Evolutionary conservation across 2,113 vertebrate genomes (phyloP), one percentile per base, ranked within the genome.

Genomic region (Gambusia affinis): DNA sequence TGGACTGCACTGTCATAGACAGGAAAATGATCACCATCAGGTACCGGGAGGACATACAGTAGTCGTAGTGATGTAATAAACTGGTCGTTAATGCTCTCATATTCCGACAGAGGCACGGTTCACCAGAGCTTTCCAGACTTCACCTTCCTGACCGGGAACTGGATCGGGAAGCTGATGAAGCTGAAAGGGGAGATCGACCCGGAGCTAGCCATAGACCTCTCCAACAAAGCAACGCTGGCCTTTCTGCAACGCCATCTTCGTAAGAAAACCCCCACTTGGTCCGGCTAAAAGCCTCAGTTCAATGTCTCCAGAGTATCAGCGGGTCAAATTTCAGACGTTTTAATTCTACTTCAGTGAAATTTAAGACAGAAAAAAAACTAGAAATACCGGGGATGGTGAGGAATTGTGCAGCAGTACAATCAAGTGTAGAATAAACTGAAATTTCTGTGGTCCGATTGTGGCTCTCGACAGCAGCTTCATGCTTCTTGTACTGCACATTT

Each of bases 91-190:
- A 57, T 17, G 5, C 3, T 8, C 24, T 57, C 17, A 1, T 10
- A 3, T 19, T 81, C 88, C 8, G 90, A 0, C 83, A 99, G 98
- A 86, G 97, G 97, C 0, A 91, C 97, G 0, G 96, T 99, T 22
- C 98, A 99, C 87, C 97, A 98, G 91, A 99, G 97, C 81, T 98
- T 99, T 90, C 95, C 94, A 24, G 98, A 99, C 90, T 97, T 98
- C 80, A 98, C 98, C 65, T 99, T 99, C 89, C 90, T 95, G 60
- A 95, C 95, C 0, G 92, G 96, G n/a, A 94, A 93, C 80, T 89
- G 95, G 66, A 80, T 97, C 35, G 98, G 96, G 61, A 95, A 90
- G 80, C 73, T 96, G 65, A 91, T 98, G 85, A 93, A 93, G 60
- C 88, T 98, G 60, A 96, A 96, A 90, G 98, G 98, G 85, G 92